phyloP scores from a whole-genome alignment of 2,797 vertebrate genomes.

The Harpagifer antarcticus region DNA sequence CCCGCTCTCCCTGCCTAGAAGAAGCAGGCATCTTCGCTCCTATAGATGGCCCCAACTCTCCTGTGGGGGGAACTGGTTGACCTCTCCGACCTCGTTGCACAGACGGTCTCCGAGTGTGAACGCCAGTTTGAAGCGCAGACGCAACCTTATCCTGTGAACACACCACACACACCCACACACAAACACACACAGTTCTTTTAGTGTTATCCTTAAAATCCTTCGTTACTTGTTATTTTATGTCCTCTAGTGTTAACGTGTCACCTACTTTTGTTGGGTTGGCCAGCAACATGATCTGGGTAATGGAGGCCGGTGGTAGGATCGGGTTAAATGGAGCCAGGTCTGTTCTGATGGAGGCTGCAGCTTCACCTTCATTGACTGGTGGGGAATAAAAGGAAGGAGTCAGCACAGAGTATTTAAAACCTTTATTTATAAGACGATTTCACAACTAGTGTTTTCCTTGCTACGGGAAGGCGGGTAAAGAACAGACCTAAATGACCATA shows the following conservation, averaged over 20 bases:
- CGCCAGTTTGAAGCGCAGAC: slow-evolving; percentile 93
- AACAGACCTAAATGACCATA: no score
- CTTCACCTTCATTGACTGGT: slow-evolving; percentile 97
- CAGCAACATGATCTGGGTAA: slow-evolving; percentile 97
- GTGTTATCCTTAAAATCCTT: background rate
- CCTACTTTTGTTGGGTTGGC: slow-evolving; percentile 93
- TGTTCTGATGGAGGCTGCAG: slow-evolving; percentile 93
- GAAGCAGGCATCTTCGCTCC: slow-evolving; percentile 24
- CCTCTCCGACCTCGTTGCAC: slow-evolving; percentile 93
- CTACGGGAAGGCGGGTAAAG: no score
- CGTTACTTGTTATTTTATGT: background rate
- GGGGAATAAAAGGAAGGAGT: slow-evolving; percentile 9
- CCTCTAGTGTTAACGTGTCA: background rate
- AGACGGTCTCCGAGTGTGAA: slow-evolving; percentile 91
- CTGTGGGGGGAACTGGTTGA: slow-evolving; percentile 92
- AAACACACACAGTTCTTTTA: background rate
- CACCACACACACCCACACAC: no score
- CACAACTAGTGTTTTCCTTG: background rate
- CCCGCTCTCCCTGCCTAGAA: slow-evolving; percentile 29
- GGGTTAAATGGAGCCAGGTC: slow-evolving; percentile 94
- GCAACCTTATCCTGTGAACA: slow-evolving; percentile 91
- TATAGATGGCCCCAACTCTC: slow-evolving; percentile 91
- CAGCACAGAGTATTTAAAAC: background rate
- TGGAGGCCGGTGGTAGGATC: slow-evolving; percentile 91
- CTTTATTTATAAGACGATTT: background rate